Percentiles rank a stretch among this genome's conserved stretches.
Conservation (phyloP, 2,888 invertebrate species). For the Cantharis rustica region DNA sequence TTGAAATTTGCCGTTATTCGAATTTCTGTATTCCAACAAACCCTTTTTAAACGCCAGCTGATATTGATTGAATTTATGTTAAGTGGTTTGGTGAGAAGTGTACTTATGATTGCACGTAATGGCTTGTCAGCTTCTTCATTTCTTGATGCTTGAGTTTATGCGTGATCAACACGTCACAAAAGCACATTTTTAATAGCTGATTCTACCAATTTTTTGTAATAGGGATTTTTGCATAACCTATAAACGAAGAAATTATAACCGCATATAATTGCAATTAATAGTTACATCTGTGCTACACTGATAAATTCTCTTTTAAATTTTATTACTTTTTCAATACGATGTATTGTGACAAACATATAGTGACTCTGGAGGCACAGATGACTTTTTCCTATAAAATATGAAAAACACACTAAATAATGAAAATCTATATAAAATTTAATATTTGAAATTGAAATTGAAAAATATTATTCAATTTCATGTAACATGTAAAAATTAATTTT, state of each 20-base stretch:
- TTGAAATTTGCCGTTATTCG: conserved; percentile 38
- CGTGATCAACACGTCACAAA: conserved; percentile 17
- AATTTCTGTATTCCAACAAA: conserved; percentile 27
- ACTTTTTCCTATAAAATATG: too few relatives aligned
- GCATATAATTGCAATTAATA: too few relatives aligned
- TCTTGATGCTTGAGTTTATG: conserved; percentile 18
- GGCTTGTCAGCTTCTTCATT: conserved; percentile 42
- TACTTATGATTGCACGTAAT: conserved; percentile 45
- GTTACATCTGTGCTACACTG: too few relatives aligned
- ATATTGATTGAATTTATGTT: conserved; percentile 49
- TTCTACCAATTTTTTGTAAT: neutral
- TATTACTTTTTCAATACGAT: too few relatives aligned
- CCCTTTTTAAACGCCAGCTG: conserved; percentile 28
- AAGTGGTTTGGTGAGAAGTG: conserved; percentile 40
- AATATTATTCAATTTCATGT: too few relatives aligned
- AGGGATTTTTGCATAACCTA: neutral
- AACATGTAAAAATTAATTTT: too few relatives aligned
- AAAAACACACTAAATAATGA: too few relatives aligned
- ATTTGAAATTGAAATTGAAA: too few relatives aligned
- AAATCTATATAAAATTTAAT: too few relatives aligned
- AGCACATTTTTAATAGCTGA: conserved; percentile 6
- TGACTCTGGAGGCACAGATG: too few relatives aligned
- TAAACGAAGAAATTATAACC: neutral
- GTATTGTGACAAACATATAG: too few relatives aligned
- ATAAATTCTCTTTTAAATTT: too few relatives aligned